phyloP scores from a whole-genome alignment of 2,113 vertebrate species.

The Gymnorhina tibicen region DNA sequence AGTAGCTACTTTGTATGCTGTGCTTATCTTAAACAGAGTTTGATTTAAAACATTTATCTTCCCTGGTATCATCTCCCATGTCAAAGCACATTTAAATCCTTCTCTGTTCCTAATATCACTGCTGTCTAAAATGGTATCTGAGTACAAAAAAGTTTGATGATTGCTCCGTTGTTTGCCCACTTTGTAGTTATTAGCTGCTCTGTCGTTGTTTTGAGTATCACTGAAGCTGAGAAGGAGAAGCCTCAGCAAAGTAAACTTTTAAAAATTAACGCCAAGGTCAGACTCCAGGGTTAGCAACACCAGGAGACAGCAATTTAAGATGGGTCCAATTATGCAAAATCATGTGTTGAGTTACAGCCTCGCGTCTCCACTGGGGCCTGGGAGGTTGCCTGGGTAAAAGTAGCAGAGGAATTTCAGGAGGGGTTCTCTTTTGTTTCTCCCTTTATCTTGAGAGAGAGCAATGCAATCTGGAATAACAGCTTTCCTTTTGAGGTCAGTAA shows the following conservation, averaged over 20 bases:
- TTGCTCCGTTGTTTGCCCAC: neutral
- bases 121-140: neutral
- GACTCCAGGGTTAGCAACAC: neutral
- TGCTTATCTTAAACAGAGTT: slow-evolving; percentile 45
- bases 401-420: neutral
- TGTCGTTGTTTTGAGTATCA: neutral
- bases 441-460: neutral
- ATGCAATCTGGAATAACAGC: neutral
- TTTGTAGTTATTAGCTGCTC: neutral
- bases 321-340: slow-evolving; percentile 11
- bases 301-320: slow-evolving; percentile 26
- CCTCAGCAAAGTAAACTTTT: slow-evolving; percentile 25
- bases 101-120: neutral
- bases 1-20: slow-evolving; percentile 47
- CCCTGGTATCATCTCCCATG: neutral
- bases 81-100: slow-evolving; percentile 43
- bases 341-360: slow-evolving; percentile 25
- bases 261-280: slow-evolving; percentile 48
- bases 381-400: neutral
- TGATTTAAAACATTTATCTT: slow-evolving; percentile 64
- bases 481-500: neutral
- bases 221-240: neutral
- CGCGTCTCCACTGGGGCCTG: neutral
- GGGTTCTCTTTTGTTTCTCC: neutral
- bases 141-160: neutral